A percentile compares a stretch with the other conserved stretches of the same genome.
These are phyloP conservation scores for Rotaria magnacalcarata DNA, from an alignment of 2,888 invertebrate genomes.

Conservation along the genomic window DNA sequence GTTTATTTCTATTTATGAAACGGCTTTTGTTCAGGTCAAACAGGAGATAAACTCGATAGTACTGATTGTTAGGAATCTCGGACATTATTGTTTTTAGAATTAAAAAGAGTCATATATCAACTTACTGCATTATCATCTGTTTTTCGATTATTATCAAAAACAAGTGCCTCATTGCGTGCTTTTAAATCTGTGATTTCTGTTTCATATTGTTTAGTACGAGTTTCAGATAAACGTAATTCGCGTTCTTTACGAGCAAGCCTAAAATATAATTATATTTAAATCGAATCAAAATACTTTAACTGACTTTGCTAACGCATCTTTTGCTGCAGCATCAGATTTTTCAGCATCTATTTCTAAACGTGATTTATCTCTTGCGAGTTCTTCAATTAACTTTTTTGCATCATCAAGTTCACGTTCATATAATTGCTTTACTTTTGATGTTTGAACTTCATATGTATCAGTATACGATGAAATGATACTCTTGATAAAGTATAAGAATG, in stretches of 20 bases:
- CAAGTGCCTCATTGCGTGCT: slow-evolving; percentile 60
- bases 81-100: too few species aligned
- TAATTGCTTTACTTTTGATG: slow-evolving; percentile 71
- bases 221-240: slow-evolving; percentile 72
- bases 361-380: slow-evolving; percentile 84
- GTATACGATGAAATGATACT: neutral
- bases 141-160: slow-evolving; percentile 69
- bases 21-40: too few species aligned
- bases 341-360: slow-evolving; percentile 85
- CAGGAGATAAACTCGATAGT: too few species aligned
- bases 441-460: slow-evolving; percentile 14
- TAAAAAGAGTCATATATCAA: neutral
- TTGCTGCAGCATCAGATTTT: slow-evolving; percentile 77
- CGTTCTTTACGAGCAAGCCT: slow-evolving; percentile 72
- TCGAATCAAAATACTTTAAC: neutral
- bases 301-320: slow-evolving; percentile 66
- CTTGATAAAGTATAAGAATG: neutral
- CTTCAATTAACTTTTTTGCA: slow-evolving; percentile 82
- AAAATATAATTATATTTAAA: slow-evolving; percentile 44
- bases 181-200: slow-evolving; percentile 52
- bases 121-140: slow-evolving; percentile 63
- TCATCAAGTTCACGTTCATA: slow-evolving; percentile 87
- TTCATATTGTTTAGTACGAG: slow-evolving; percentile 63
- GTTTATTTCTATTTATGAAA: too few species aligned
- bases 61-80: too few species aligned